phyloP scores from a whole-genome alignment of 2,888 invertebrate species.

The Pseudeuparius sepicola region DNA sequence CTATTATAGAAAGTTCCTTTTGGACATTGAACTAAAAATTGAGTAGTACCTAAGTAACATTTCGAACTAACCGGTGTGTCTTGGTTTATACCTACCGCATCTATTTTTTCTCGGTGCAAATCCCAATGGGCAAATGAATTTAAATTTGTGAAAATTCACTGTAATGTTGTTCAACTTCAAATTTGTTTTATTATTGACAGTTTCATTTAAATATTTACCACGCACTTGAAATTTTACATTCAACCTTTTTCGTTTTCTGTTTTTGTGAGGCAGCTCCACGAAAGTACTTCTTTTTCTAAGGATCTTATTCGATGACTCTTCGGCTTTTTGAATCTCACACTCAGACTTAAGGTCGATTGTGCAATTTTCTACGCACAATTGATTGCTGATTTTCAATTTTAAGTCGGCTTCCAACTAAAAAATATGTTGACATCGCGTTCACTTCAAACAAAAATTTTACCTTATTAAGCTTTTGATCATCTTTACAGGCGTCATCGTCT shows the following conservation, averaged over 20 bases:
- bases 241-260: slow-evolving; percentile 24
- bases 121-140: slow-evolving; percentile 42
- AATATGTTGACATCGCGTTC: slow-evolving; percentile 7
- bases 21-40: slow-evolving; percentile 50
- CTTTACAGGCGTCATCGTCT: slow-evolving; percentile 37
- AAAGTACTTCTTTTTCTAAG: slow-evolving; percentile 26
- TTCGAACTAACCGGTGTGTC: too few relatives aligned
- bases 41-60: too few relatives aligned
- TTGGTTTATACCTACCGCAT: slow-evolving; percentile 51
- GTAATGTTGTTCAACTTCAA: slow-evolving; percentile 16
- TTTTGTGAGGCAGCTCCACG: slow-evolving; percentile 22
- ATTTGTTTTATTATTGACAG: slow-evolving; percentile 12
- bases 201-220: slow-evolving; percentile 26
- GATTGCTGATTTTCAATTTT: slow-evolving; percentile 19
- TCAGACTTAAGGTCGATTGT: slow-evolving; percentile 21
- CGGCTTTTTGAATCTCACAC: slow-evolving; percentile 22
- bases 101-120: slow-evolving; percentile 43
- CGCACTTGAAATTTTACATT: slow-evolving; percentile 32
- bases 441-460: slow-evolving; percentile 26
- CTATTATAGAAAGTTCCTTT: slow-evolving; percentile 53
- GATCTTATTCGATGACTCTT: slow-evolving; percentile 30
- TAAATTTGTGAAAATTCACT: slow-evolving; percentile 19
- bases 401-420: slow-evolving; percentile 28
- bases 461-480: slow-evolving; percentile 36
- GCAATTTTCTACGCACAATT: slow-evolving; percentile 24